Conservation (phyloP, 2,888 invertebrate species). For the Microplitis deprimator region DNA sequence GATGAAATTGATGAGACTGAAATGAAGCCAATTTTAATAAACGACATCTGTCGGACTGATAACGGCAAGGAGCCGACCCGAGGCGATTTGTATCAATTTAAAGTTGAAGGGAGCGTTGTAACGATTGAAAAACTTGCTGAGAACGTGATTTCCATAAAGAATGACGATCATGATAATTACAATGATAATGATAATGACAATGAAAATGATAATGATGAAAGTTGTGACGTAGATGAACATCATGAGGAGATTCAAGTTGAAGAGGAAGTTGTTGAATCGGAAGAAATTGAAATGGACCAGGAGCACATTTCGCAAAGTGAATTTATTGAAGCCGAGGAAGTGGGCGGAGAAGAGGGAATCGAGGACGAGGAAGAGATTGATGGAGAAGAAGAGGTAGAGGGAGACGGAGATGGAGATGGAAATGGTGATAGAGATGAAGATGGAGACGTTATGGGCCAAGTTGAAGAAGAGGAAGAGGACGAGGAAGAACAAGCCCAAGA, state of each 20-base stretch:
- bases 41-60: slow-evolving; percentile 40
- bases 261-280: neutral
- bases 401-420: neutral
- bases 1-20: slow-evolving; percentile 41
- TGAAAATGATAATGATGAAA: neutral
- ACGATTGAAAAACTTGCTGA: slow-evolving; percentile 59
- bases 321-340: neutral
- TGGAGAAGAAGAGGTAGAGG: neutral
- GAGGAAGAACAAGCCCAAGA: slow-evolving; percentile 27
- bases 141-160: slow-evolving; percentile 33
- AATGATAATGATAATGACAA: neutral
- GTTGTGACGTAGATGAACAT: slow-evolving; percentile 35
- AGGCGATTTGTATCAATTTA: slow-evolving; percentile 63
- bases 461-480: slow-evolving; percentile 22
- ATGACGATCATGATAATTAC: slow-evolving; percentile 1
- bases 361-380: neutral
- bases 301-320: neutral
- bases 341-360: neutral
- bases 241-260: neutral
- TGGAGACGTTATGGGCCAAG: slow-evolving; percentile 26
- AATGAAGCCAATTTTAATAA: slow-evolving; percentile 53
- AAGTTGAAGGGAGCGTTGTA: slow-evolving; percentile 61
- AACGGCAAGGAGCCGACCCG: neutral
- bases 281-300: neutral
- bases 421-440: slow-evolving; percentile 30